phyloP scores from a whole-genome alignment of 1,140 invertebrate species.

The Temnothorax curvispinosus region DNA sequence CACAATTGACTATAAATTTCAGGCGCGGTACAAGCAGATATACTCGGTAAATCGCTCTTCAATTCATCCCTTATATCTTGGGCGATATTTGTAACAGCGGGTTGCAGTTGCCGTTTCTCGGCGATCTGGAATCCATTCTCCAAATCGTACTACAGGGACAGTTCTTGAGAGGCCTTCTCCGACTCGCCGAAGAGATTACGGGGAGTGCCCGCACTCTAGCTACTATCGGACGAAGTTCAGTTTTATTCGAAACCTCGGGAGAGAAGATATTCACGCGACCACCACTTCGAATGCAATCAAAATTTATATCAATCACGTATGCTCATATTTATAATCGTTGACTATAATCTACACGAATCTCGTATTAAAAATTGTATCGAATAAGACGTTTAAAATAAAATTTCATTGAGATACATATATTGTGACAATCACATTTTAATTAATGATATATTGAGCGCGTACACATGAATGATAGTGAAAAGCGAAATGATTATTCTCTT shows the following conservation, averaged over 20 bases:
- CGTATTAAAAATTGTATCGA: neutral
- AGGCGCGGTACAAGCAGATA: neutral
- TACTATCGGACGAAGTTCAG: neutral
- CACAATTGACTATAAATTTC: constrained; percentile 53
- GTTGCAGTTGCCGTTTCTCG: constrained; percentile 8
- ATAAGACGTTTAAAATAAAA: neutral
- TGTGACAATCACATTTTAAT: neutral
- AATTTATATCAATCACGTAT: constrained; percentile 9
- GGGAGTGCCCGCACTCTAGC: neutral
- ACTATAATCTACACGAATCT: neutral
- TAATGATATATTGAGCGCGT: neutral
- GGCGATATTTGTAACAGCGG: constrained; percentile 40
- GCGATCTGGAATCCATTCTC: constrained; percentile 59
- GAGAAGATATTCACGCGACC: neutral
- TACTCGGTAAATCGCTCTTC: constrained; percentile 34
- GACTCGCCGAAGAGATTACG: constrained; percentile 32
- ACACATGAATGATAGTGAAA: neutral
- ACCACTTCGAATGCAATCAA: neutral
- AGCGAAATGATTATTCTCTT: neutral
- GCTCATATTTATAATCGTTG: neutral
- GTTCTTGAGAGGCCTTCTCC: constrained; percentile 9
- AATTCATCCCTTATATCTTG: constrained; percentile 43
- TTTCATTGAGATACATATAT: neutral
- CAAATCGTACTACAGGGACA: constrained; percentile 51
- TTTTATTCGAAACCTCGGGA: neutral